Percentiles rank a stretch among this genome's conserved stretches.
Conservation (phyloP, 2,113 vertebrate genomes). For the Deroptyus accipitrinus region DNA sequence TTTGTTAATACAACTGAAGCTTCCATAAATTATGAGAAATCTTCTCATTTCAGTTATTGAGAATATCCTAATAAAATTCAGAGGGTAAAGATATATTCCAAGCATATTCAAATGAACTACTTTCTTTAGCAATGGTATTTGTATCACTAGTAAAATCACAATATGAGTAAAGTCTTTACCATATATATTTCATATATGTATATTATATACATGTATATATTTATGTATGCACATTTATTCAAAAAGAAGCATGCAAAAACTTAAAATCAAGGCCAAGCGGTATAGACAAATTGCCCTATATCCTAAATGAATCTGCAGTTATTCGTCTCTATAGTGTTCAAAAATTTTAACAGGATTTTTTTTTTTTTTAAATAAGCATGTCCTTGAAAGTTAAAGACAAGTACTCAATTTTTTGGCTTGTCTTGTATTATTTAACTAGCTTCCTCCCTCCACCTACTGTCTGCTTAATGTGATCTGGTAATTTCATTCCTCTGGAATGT, state of each 20-base stretch:
- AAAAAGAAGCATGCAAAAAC: neutral
- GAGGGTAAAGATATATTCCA: neutral
- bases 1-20: neutral
- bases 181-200: neutral
- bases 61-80: neutral
- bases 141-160: neutral
- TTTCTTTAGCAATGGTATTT: neutral
- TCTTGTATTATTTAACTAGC: slow-evolving; percentile 54
- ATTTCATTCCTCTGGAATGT: slow-evolving; percentile 74
- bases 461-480: slow-evolving; percentile 71
- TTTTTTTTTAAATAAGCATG: slow-evolving; percentile 15
- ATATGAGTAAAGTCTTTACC: neutral
- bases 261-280: neutral
- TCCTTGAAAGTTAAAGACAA: slow-evolving; percentile 44
- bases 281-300: neutral
- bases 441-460: neutral
- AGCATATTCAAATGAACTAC: neutral
- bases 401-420: slow-evolving; percentile 1
- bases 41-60: neutral
- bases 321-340: slow-evolving; percentile 14
- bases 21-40: neutral
- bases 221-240: neutral
- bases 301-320: neutral
- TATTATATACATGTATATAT: neutral
- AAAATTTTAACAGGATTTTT: neutral